Conservation (phyloP, 2,113 vertebrate genomes). For the Calidris pugnax region DNA sequence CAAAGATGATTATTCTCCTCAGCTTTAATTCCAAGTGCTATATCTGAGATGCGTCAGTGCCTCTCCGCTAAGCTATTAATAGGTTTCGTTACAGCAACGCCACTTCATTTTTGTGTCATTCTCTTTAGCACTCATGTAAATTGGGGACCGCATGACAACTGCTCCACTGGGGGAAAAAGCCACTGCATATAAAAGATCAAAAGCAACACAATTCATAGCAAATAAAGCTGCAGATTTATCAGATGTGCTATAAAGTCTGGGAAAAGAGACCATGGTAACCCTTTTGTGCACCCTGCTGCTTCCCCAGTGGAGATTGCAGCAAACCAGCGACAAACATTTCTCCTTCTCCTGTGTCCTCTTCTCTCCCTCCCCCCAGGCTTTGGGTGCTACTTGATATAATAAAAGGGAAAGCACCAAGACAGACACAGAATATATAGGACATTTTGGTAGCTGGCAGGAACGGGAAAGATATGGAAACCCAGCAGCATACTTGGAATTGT, state of each 20-base stretch:
- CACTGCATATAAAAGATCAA: background rate
- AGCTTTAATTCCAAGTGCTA: background rate
- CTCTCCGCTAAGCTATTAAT: constrained; percentile 49
- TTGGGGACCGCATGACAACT: background rate
- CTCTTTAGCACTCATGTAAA: background rate
- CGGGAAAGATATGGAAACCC: background rate
- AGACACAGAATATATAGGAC: background rate
- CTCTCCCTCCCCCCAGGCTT: background rate
- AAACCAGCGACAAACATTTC: background rate
- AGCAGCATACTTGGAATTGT: background rate
- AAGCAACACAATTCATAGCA: background rate
- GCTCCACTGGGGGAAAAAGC: background rate
- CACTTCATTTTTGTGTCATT: constrained; percentile 28
- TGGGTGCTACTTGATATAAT: background rate
- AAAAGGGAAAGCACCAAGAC: background rate
- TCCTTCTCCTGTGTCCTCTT: background rate
- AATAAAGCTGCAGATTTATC: background rate
- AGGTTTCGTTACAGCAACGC: constrained; percentile 3
- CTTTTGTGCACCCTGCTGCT: background rate
- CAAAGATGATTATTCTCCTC: background rate
- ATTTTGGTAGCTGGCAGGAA: background rate
- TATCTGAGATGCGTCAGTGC: constrained; percentile 19
- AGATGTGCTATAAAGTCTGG: background rate
- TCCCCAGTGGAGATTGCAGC: background rate
- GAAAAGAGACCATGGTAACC: background rate